Evolutionary conservation across 2,888 invertebrate genomes (phyloP).

Genomic region (Drosophila histrio): DNA sequence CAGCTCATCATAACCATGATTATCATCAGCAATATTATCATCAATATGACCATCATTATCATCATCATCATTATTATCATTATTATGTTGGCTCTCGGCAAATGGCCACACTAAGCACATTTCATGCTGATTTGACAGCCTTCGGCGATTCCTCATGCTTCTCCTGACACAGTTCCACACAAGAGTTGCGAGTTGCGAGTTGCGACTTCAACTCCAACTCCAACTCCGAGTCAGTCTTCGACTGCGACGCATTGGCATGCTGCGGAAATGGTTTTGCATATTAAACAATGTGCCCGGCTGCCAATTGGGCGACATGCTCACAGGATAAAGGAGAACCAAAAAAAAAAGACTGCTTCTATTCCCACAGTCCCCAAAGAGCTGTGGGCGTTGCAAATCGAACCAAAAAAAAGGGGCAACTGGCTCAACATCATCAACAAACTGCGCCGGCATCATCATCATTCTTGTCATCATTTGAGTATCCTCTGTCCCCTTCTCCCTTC

Average conservation of each 20-base stretch:
- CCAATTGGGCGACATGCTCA: constrained; percentile 74
- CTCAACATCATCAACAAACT: constrained; percentile 63
- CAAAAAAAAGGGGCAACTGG: constrained; percentile 24
- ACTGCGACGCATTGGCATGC: constrained; percentile 55
- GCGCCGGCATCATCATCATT: constrained; percentile 47
- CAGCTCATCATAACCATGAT: constrained; percentile 20
- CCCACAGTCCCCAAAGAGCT: constrained; percentile 34
- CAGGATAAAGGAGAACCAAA: constrained; percentile 20
- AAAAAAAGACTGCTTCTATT: constrained; percentile 10
- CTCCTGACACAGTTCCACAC: constrained; percentile 5
- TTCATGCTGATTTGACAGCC: constrained; percentile 74
- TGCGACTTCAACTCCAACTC: neutral
- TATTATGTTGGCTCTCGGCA: neutral
- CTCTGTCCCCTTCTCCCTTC: neutral
- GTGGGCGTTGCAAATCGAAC: constrained; percentile 47
- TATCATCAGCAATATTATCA: constrained; percentile 6
- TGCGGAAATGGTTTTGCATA: constrained; percentile 80
- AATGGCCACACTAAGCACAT: constrained; percentile 51
- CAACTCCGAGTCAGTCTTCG: neutral
- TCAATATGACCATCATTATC: constrained; percentile 19
- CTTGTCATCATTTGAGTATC: constrained; percentile 26
- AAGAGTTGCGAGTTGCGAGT: constrained; percentile 19
- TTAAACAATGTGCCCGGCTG: constrained; percentile 77
- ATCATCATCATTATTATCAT: constrained; percentile 12
- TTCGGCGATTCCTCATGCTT: constrained; percentile 48